Percentiles rank a stretch among this genome's conserved stretches.
These are phyloP conservation scores for Brachypalpus laphriformis DNA, from an alignment of 2,888 invertebrate species.

Conservation along the genomic window DNA sequence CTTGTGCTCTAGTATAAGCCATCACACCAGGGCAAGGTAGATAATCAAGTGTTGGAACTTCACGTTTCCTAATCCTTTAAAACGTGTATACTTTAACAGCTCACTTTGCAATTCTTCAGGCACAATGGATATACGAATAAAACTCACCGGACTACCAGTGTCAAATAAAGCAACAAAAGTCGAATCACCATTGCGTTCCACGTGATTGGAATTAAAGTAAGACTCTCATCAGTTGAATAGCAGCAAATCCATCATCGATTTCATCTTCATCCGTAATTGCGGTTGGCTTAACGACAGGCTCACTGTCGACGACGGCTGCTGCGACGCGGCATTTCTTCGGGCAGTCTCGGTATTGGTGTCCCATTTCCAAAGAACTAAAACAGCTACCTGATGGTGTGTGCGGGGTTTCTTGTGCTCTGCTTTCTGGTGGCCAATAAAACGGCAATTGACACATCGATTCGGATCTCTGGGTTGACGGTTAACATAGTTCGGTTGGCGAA, in stretches of 20 bases:
- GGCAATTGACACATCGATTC: slow-evolving; percentile 6
- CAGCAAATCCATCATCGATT: background rate
- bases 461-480: slow-evolving; percentile 19
- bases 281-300: background rate
- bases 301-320: slow-evolving; percentile 1
- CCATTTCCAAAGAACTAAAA: slow-evolving; percentile 14
- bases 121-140: slow-evolving; percentile 14
- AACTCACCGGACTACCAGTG: no score
- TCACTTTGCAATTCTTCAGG: slow-evolving; percentile 8
- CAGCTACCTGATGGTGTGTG: slow-evolving; percentile 19
- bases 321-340: slow-evolving; percentile 5
- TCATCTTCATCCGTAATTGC: background rate
- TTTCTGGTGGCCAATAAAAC: slow-evolving; percentile 14
- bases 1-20: no score
- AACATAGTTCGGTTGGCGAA: no score
- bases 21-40: no score
- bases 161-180: slow-evolving; percentile 26
- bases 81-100: no score
- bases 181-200: background rate
- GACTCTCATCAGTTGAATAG: slow-evolving; percentile 7
- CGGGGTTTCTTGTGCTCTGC: slow-evolving; percentile 1
- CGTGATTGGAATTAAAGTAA: background rate
- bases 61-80: no score
- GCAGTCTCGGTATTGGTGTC: slow-evolving; percentile 15
- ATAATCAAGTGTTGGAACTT: no score